A percentile compares a stretch with the other conserved stretches of the same genome.
Conservation (phyloP, 2,888 invertebrate genomes). For the Chelonus formosanus region DNA sequence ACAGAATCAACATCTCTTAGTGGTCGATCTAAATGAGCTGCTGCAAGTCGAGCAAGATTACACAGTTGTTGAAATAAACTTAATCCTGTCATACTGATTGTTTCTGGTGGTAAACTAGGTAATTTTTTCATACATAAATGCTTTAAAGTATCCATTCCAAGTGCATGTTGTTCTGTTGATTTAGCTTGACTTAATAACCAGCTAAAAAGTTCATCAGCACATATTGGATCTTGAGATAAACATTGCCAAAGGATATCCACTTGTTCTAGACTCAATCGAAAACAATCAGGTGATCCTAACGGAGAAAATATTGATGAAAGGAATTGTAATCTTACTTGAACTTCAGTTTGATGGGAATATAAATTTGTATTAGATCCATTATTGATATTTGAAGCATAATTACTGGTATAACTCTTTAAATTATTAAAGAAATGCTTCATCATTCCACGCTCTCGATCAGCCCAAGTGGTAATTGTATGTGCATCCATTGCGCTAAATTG, state of each 20-base stretch:
- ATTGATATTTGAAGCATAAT: constrained; percentile 51
- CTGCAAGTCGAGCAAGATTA: constrained; percentile 83
- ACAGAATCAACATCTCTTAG: constrained; percentile 70
- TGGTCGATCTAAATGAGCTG: constrained; percentile 69
- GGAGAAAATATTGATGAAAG: constrained; percentile 91
- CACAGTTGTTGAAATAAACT: constrained; percentile 92
- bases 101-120: constrained; percentile 87
- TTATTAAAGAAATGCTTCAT: constrained; percentile 92
- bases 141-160: constrained; percentile 85
- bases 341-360: constrained; percentile 84
- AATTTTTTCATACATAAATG: constrained; percentile 89
- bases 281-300: constrained; percentile 87
- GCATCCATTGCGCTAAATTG: constrained; percentile 88
- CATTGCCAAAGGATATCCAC: constrained; percentile 93
- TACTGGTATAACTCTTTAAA: constrained; percentile 76
- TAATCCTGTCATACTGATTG: constrained; percentile 90
- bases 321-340: constrained; percentile 91
- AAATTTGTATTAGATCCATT: constrained; percentile 56
- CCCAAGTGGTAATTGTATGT: constrained; percentile 88
- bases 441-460: constrained; percentile 91
- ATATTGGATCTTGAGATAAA: constrained; percentile 83
- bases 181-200: constrained; percentile 94
- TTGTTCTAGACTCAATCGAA: constrained; percentile 86
- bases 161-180: constrained; percentile 90
- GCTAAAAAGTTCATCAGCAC: constrained; percentile 90